Conservation (phyloP, 2,888 invertebrate genomes). For the Teinopalpus imperialis region DNA sequence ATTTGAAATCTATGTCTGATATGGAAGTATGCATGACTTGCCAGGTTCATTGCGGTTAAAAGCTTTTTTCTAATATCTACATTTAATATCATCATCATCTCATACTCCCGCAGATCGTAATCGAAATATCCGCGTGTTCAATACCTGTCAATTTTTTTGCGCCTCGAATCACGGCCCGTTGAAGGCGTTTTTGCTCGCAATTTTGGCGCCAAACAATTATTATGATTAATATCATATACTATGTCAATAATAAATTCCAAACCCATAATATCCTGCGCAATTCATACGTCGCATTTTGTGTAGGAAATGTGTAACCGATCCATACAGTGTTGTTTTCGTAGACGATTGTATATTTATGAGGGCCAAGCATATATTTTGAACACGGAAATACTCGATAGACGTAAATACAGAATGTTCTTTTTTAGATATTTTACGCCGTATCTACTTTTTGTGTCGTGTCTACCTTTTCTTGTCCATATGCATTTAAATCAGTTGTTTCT, state of each 20-base stretch:
- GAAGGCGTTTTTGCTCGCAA: constrained; percentile 68
- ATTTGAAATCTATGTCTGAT: too few species aligned
- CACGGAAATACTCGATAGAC: constrained; percentile 9
- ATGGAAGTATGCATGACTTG: background rate
- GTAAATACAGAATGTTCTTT: background rate
- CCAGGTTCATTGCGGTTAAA: constrained; percentile 16
- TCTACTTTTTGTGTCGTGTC: too few species aligned
- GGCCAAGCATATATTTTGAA: constrained; percentile 4
- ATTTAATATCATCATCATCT: too few species aligned
- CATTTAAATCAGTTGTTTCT: too few species aligned
- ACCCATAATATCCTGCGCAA: constrained; percentile 22
- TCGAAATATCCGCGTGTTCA: constrained; percentile 15
- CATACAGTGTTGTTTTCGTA: constrained; percentile 3
- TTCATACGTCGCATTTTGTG: constrained; percentile 6
- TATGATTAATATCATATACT: constrained; percentile 46
- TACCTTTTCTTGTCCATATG: too few species aligned
- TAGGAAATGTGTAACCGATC: constrained; percentile 5
- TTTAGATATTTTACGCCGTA: constrained; percentile 5
- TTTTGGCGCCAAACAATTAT: constrained; percentile 72
- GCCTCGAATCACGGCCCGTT: constrained; percentile 71
- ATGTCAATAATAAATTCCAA: constrained; percentile 24
- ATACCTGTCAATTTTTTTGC: constrained; percentile 46
- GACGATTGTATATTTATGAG: constrained; percentile 20
- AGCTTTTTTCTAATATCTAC: constrained; percentile 12
- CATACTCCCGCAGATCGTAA: constrained; percentile 10